These are phyloP conservation scores for Coracias cyanogaster DNA, from an alignment of 2,797 vertebrate genomes.

Conservation along the genomic window DNA sequence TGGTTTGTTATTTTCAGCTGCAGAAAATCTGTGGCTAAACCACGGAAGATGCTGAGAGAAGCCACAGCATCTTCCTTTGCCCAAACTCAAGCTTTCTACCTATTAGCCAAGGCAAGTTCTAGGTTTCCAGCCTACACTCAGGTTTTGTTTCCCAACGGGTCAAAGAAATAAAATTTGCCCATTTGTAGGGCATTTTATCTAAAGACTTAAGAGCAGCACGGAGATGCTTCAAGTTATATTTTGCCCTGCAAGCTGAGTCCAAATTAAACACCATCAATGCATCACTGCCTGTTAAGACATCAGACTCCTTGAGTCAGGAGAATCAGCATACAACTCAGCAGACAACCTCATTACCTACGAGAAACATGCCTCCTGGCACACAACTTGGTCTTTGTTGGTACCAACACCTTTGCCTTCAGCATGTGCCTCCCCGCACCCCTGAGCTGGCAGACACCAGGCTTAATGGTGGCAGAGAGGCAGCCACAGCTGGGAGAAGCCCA, in stretches of 20 bases:
- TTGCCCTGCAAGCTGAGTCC: accelerated
- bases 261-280: background rate
- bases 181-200: background rate
- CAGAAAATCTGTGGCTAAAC: background rate
- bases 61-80: background rate
- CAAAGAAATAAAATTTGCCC: background rate
- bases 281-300: background rate
- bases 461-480: accelerated
- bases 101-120: background rate
- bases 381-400: background rate
- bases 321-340: accelerated
- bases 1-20: conserved; percentile 56
- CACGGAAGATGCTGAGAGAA: background rate
- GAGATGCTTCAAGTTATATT: background rate
- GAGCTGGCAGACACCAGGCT: background rate
- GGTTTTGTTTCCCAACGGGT: background rate
- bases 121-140: background rate
- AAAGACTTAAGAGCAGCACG: accelerated
- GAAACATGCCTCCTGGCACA: background rate
- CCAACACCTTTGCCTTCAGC: background rate
- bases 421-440: background rate
- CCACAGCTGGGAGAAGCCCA: background rate
- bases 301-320: background rate
- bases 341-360: accelerated
- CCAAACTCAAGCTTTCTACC: accelerated